phyloP scores from a whole-genome alignment of 2,797 vertebrate species.

The Hapalemur alaotrensis region DNA sequence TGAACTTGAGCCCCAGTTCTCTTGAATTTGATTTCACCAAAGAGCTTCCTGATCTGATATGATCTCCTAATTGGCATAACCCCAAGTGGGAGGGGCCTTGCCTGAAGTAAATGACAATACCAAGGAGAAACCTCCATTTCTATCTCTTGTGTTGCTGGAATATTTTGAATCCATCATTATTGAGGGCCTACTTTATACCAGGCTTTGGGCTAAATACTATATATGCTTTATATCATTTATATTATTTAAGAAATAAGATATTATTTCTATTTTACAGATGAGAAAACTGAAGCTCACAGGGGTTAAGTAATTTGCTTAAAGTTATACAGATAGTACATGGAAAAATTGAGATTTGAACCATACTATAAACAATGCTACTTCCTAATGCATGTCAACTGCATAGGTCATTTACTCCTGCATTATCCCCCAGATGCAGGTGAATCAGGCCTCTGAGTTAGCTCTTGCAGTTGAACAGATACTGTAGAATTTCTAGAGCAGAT shows the following conservation, averaged over 20 bases:
- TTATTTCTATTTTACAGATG: neutral
- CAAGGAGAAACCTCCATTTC: neutral
- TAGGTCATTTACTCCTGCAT: neutral
- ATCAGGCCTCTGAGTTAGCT: neutral
- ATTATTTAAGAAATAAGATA: neutral
- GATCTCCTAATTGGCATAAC: neutral
- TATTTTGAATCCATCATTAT: neutral
- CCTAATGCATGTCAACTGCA: neutral
- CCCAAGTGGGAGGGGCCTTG: neutral
- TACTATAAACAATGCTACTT: neutral
- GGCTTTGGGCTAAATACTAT: neutral
- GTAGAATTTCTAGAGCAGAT: neutral
- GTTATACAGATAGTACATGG: neutral
- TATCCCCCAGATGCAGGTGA: neutral
- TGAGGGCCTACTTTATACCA: neutral
- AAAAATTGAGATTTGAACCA: neutral
- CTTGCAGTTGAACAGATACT: neutral
- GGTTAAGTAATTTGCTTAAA: neutral
- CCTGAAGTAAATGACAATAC: neutral
- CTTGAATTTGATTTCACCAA: neutral
- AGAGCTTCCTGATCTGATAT: neutral
- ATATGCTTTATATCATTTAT: neutral
- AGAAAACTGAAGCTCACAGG: neutral
- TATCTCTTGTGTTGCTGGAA: neutral
- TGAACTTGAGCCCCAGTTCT: neutral